These are phyloP conservation scores for Misgurnus anguillicaudatus DNA, from an alignment of 2,113 vertebrate species.

Conservation along the genomic window DNA sequence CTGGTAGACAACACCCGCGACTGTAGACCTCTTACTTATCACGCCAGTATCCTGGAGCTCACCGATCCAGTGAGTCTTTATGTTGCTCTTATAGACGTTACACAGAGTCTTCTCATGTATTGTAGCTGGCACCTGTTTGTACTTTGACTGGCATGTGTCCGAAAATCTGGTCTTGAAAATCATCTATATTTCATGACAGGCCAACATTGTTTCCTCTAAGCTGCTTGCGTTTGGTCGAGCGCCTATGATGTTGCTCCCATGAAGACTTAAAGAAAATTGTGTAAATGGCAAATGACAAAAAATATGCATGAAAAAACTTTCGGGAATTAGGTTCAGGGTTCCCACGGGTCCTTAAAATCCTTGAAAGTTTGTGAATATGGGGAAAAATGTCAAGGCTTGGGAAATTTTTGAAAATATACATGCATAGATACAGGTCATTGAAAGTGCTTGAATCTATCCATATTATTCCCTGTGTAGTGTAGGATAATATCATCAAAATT, in stretches of 20 bases:
- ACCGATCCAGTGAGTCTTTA: constrained; percentile 83
- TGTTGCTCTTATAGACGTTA: not conserved
- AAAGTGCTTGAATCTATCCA: too few relatives aligned
- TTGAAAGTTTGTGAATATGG: too few relatives aligned
- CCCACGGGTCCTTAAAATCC: too few relatives aligned
- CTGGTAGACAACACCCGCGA: constrained; percentile 89
- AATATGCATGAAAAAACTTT: not conserved
- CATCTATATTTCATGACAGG: not conserved
- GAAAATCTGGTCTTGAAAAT: not conserved
- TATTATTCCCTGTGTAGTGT: too few relatives aligned
- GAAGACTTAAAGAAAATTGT: not conserved
- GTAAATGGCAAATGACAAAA: not conserved
- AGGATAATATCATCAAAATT: too few relatives aligned
- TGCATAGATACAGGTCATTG: too few relatives aligned
- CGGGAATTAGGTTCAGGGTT: too few relatives aligned
- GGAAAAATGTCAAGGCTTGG: too few relatives aligned
- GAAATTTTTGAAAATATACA: too few relatives aligned
- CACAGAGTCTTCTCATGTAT: not conserved
- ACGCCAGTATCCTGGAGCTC: constrained; percentile 85
- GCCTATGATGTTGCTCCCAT: too few relatives aligned
- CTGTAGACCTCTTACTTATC: constrained; percentile 90
- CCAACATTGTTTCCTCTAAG: not conserved
- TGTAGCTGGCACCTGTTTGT: not conserved
- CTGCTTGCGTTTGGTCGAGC: too few relatives aligned
- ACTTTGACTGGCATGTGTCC: not conserved